Evolutionary conservation across 2,888 invertebrate genomes (phyloP), one percentile per base, ranked within the genome.

Genomic region (Zhuqinia jingwanae): DNA sequence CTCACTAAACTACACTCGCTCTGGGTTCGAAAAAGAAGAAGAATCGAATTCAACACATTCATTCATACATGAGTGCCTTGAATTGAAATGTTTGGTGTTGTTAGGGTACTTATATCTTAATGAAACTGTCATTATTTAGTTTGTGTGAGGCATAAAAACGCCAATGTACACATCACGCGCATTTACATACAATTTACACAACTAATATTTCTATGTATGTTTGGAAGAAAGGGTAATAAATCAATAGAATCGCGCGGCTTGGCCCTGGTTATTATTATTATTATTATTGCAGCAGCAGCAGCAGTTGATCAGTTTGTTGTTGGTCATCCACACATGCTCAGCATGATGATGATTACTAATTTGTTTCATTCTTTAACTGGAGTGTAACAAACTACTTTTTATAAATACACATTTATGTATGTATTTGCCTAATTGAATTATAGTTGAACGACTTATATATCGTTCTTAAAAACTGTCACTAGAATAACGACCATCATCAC

Each of bases 371-470:
- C 70, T 65, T 36, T 63, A 83, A 76, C 75, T 83, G 76, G 75
- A 81, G 58, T 81, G 58, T 73, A 73, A 68, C 80, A 56, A 77
- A 77, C 58, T 17, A 73, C 73, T 81, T 80, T n/a, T n/a, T 60
- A 60, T 82, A 82, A 75, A 63, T 79, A 50, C n/a, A n/a, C n/a
- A n/a, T n/a, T n/a, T n/a, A n/a, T n/a, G n/a, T n/a, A n/a, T n/a
- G n/a, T n/a, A 56, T 27, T 22, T 78, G 20, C 15, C 36, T 73
- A 85, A 85, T 79, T 85, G 85, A 85, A 85, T 79, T 85, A 85
- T 79, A 60, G 60, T 68, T 42, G 17, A 42, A 56, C 70, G 42
- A 50, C 20, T 70, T 25, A 3, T 30, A 17, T 17, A 36, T 36
- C 53, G n/a, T n/a, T n/a, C 68, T 25, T 22, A 20, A 13, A 25